Percentiles rank a stretch among this genome's conserved stretches.
These are phyloP conservation scores for Penelope pileata DNA, from an alignment of 2,113 vertebrate genomes.

Conservation along the genomic window DNA sequence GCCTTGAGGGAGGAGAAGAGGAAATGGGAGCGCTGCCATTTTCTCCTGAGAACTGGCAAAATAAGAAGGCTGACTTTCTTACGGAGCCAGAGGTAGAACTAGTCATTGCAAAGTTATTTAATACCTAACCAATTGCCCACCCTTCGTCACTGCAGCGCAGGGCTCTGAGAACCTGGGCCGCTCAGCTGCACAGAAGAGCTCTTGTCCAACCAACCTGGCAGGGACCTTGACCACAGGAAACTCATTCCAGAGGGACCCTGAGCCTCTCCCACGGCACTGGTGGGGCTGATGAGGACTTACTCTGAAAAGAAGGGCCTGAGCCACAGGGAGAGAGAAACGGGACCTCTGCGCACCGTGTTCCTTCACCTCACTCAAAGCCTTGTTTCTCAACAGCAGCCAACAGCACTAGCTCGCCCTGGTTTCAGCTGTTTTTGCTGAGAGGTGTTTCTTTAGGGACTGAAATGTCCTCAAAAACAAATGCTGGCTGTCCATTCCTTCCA, in stretches of 20 bases:
- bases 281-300: background rate
- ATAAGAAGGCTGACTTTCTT: slow-evolving; percentile 64
- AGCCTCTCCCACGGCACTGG: background rate
- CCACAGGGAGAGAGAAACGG: background rate
- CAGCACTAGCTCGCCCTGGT: background rate
- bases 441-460: slow-evolving; percentile 30
- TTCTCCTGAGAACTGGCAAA: slow-evolving; percentile 58
- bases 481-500: slow-evolving; percentile 32
- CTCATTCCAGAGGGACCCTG: fast-evolving
- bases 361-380: background rate
- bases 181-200: background rate
- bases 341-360: fast-evolving
- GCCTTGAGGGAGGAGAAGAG: slow-evolving; percentile 29
- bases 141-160: background rate
- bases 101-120: slow-evolving; percentile 65
- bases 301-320: background rate
- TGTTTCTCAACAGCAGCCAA: background rate
- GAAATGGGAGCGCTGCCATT: slow-evolving; percentile 63
- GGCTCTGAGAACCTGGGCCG: background rate
- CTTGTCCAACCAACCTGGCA: background rate
- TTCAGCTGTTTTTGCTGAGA: background rate
- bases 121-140: slow-evolving; percentile 26
- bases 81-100: slow-evolving; percentile 55
- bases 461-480: slow-evolving; percentile 44
- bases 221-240: background rate